Evolutionary conservation across 2,888 invertebrate genomes (phyloP).

Genomic region (Drosophila buzzatii): DNA sequence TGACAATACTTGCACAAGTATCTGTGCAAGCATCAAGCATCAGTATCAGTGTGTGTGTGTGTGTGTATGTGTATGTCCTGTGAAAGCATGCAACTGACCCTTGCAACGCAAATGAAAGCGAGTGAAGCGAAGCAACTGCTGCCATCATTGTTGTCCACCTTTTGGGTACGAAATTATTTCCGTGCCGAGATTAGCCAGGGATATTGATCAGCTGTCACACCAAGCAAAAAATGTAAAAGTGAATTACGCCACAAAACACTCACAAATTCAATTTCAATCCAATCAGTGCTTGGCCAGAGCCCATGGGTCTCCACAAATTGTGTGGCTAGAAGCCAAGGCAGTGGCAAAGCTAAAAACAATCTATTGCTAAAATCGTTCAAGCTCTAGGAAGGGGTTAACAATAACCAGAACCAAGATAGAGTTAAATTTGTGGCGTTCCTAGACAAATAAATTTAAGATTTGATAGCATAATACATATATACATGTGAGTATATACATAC

Average conservation of each 20-base stretch:
- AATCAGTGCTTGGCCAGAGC: slow-evolving; percentile 49
- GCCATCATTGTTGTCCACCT: slow-evolving; percentile 17
- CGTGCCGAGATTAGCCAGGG: slow-evolving; percentile 64
- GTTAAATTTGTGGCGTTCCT: slow-evolving; percentile 60
- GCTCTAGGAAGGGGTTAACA: slow-evolving; percentile 59
- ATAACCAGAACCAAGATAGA: slow-evolving; percentile 48
- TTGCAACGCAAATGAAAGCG: slow-evolving; percentile 42
- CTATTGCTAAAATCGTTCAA: slow-evolving; percentile 65
- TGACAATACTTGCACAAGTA: slow-evolving; percentile 56
- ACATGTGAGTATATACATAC: slow-evolving; percentile 11
- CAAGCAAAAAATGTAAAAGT: slow-evolving; percentile 2
- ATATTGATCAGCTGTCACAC: slow-evolving; percentile 59
- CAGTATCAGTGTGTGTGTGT: not conserved
- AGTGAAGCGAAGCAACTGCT: slow-evolving; percentile 20
- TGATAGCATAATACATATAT: slow-evolving; percentile 6
- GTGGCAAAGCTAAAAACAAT: slow-evolving; percentile 52
- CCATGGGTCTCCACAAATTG: slow-evolving; percentile 18
- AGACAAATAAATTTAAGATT: slow-evolving; percentile 26
- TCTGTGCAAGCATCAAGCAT: slow-evolving; percentile 17
- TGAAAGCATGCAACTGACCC: slow-evolving; percentile 63
- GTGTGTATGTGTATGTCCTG: slow-evolving; percentile 37
- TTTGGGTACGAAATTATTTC: slow-evolving; percentile 60
- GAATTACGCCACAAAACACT: slow-evolving; percentile 44
- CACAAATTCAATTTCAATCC: slow-evolving; percentile 73
- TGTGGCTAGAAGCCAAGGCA: slow-evolving; percentile 36